phyloP scores from a whole-genome alignment of 2,888 invertebrate genomes.

The Elegia similella region DNA sequence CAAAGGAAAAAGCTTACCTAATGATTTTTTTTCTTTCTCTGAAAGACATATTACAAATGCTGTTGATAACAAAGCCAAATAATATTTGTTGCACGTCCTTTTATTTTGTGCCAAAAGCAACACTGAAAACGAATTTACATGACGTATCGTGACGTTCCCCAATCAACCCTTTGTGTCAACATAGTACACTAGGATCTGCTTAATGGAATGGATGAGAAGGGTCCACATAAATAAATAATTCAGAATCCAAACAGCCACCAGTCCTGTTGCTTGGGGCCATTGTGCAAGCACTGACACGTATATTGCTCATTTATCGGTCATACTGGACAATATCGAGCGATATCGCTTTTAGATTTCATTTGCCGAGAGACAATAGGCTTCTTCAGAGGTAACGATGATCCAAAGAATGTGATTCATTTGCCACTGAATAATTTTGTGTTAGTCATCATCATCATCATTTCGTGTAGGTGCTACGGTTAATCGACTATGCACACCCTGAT shows the following conservation, averaged over 20 bases:
- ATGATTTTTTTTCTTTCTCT: background rate
- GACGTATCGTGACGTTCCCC: slow-evolving; percentile 6
- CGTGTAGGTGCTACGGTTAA: no score
- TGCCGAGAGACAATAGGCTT: slow-evolving; percentile 53
- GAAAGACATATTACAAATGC: background rate
- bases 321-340: slow-evolving; percentile 45
- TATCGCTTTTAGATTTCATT: slow-evolving; percentile 59
- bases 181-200: slow-evolving; percentile 8
- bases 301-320: slow-evolving; percentile 39
- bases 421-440: background rate
- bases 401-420: slow-evolving; percentile 17
- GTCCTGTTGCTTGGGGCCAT: slow-evolving; percentile 7
- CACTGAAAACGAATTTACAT: slow-evolving; percentile 9
- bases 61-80: background rate
- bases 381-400: slow-evolving; percentile 32
- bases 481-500: no score
- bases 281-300: slow-evolving; percentile 25
- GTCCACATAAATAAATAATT: slow-evolving; percentile 16
- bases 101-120: background rate
- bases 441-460: no score
- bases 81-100: background rate
- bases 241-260: slow-evolving; percentile 7
- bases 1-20: no score
- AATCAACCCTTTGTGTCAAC: slow-evolving; percentile 12
- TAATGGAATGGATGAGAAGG: slow-evolving; percentile 15